Evolutionary conservation across 2,113 vertebrate genomes (phyloP), one percentile per base, ranked within the genome.

Genomic region (Diphyllodes magnificus): DNA sequence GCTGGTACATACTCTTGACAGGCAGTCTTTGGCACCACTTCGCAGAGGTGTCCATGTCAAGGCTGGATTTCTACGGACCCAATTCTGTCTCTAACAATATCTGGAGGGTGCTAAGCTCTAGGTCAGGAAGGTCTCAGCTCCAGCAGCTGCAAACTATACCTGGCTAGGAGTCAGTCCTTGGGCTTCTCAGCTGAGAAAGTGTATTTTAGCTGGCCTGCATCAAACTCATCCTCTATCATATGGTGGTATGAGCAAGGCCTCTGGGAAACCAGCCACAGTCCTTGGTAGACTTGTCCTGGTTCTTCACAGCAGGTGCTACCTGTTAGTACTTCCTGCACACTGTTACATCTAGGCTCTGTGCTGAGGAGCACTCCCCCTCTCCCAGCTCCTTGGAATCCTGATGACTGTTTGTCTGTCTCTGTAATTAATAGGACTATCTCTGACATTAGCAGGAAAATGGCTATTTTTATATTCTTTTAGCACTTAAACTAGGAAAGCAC

Each of bases 181-280:
- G 30, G 11, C 28, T 86, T 85, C 28, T 57, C 50, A 42, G 25
- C 8, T 70, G 69, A 60, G 50, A 60, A 68, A 30, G 23, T 20
- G 9, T 21, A 27, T 51, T 76, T 73, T 76, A 53, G 28, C 42
- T 83, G 40, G 33, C 25, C 59, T 63, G 28, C 9, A 24, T 53
- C n/a, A 79, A 69, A 79, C n/a, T 65, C 0, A 0, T 86, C n/a
- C 42, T 81, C 50, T 59, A 19, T 37, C 47, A 69, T 33, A n/a
- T 17, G 13, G n/a, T 45, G n/a, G 23, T 33, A 30, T 7, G n/a
- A 76, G 37, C 0, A 0, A 53, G 24, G 24, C 33, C 19, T 49
- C 31, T 47, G 70, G 37, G 50, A 65, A 92, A 83, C 20, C 31
- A 85, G 47, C 7, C 25, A 8, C 6, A 37, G 40, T 21, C 37